Base-by-base conservation (phyloP, 2,797 vertebrate species). In the Oreochromis grahami region DNA sequence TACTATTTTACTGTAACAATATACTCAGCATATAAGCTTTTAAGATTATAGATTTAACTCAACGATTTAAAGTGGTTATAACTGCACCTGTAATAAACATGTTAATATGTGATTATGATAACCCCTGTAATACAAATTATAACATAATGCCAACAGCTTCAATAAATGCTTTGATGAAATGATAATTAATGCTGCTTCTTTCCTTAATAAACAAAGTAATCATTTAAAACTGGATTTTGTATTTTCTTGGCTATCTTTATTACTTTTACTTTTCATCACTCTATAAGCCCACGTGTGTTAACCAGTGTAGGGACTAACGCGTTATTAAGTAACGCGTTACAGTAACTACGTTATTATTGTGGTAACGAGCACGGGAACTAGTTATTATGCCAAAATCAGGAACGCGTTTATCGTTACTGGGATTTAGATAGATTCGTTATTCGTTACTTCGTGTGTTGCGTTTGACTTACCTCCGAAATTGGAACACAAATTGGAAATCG, bases 381-480 rank as follows among this genome's bases (percentile, higher is more conserved):
- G 8, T 58, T 58, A 58, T 8, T 58, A 32, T 58, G 14, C 5
- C 55, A 58, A 58, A 58, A 58, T 32, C 55, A 58, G 15, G 26
- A 58, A 58, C 0, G 26, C 1, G 2, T 58, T 58, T 10, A 58
- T 58, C 1, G 1, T 58, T 58, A 19, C 55, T 58, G 55, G 5
- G 55, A 19, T 58, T 58, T 58, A 32, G 29, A 32, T 32, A 32
- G 26, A 58, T 58, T 32, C 2, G 1, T 58, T 32, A 58, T 32
- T 19, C 6, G 15, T 32, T 32, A 58, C 55, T 58, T 32, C 1
- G 3, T 58, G 55, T 0, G 1, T 58, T 58, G 26, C 1, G 3
- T 58, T 58, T 2, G 8, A 58, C 55, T 58, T 58, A 32, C 55
- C 14, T 32, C 8, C 0, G 5, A 58, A 56, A 56, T 32, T 0